A percentile compares a stretch with the other conserved stretches of the same genome.
Conservation (phyloP, 2,888 invertebrate genomes). For the Chaetogeoica ovagalla region DNA sequence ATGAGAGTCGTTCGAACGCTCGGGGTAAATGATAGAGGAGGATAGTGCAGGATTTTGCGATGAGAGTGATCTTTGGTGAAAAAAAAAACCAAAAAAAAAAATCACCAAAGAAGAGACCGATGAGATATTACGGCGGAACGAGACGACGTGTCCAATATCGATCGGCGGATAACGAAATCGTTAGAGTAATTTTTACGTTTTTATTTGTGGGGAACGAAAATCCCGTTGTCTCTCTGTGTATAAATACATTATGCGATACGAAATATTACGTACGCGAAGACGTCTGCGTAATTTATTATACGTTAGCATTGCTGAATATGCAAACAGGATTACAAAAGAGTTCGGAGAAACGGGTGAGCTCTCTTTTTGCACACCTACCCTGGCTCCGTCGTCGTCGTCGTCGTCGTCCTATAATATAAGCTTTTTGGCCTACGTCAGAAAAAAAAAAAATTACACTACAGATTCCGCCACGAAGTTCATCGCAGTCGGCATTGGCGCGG, state of each 20-base stretch:
- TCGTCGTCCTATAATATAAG: not conserved
- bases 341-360: not conserved
- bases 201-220: not conserved
- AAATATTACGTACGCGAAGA: not conserved
- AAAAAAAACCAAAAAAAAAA: too few relatives aligned
- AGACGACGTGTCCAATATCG: too few relatives aligned
- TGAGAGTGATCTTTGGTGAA: too few relatives aligned
- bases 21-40: too few relatives aligned
- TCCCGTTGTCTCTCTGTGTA: not conserved
- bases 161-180: not conserved
- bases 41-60: too few relatives aligned
- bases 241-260: not conserved
- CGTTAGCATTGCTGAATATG: constrained; percentile 20
- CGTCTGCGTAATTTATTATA: constrained; percentile 1
- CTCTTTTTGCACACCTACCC: not conserved
- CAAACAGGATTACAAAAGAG: constrained; percentile 44
- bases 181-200: not conserved
- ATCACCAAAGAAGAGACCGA: too few relatives aligned
- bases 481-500: not conserved
- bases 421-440: constrained; percentile 19
- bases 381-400: not conserved
- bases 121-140: too few relatives aligned
- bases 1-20: too few relatives aligned
- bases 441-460: not conserved
- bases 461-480: not conserved